Base-by-base conservation (phyloP, 1,140 invertebrate species). In the Drosophila repletoides region DNA sequence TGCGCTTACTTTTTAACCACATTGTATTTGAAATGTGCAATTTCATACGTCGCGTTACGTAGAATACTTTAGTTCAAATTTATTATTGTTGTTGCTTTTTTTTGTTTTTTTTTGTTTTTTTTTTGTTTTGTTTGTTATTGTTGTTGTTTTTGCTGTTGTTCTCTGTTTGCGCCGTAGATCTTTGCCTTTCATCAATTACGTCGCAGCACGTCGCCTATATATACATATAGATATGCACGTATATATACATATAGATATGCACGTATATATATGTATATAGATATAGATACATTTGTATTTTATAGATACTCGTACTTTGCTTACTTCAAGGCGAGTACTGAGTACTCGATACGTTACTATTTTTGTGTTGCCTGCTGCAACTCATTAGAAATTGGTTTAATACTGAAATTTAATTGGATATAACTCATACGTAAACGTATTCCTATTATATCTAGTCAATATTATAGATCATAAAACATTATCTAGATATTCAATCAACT, bases 1-100 rank as follows among this genome's bases (percentile, higher is more conserved):
- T 58, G 72, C 53, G 64, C 55, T 87, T 80, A 87, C 81, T 80
- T 86, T 86, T 87, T 86, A 87, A 73, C 68, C 76, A 86, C 80
- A 86, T 80, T 87, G 80, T 86, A 80, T 86, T 86, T 63, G 61
- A 84, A 86, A 86, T 86, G 80, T 86, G 81, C 81, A 86, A 87
- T 86, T 86, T 87, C 41, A 76, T 73, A 86, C 58, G 60, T 48
- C 59, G 45, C 55, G 45, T 59, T 51, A 68, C 40, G 49, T 70
- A 59, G 53, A 65, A 61, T 63, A 46, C 19, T 70, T 52, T 48
- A 61, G 40, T 55, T 49, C 24, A 48, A 41, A 38, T 70, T 41
- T n/a, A n/a, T 40, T 40, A 38, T 34, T 64, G 45, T 45, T 61
- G 40, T 10, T 64, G 22, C 10, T 53, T 10, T 12, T 29, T 52